Evolutionary conservation across 1,140 invertebrate species (phyloP).

Genomic region (Diplogasteroides magnus): DNA sequence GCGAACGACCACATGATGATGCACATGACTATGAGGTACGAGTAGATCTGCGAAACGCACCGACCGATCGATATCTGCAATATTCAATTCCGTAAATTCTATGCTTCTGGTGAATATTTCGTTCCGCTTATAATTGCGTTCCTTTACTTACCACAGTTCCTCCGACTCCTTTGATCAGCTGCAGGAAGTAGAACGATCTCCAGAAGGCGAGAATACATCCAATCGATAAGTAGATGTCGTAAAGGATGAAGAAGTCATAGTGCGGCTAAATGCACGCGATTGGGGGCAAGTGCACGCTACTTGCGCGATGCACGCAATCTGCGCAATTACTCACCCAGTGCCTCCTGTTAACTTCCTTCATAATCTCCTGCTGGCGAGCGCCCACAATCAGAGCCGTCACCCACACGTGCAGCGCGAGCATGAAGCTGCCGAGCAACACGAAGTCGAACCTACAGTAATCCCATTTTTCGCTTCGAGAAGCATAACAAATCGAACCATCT

Average conservation of each 20-base stretch:
- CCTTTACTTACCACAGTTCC: slow-evolving; percentile 35
- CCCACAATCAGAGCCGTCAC: neutral
- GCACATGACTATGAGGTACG: slow-evolving; percentile 38
- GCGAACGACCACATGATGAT: slow-evolving; percentile 36
- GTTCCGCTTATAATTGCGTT: too few relatives aligned
- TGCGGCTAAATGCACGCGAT: neutral
- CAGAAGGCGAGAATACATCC: slow-evolving; percentile 33
- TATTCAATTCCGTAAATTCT: too few relatives aligned
- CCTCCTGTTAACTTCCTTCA: neutral
- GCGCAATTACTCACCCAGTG: neutral
- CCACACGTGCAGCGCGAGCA: slow-evolving; percentile 15
- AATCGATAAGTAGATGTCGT: slow-evolving; percentile 33
- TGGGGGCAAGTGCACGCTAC: slow-evolving; percentile 12
- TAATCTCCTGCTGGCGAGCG: neutral
- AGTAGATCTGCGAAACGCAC: slow-evolving; percentile 33
- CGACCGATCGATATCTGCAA: slow-evolving; percentile 44
- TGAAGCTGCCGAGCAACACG: slow-evolving; percentile 21
- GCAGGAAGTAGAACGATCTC: slow-evolving; percentile 35
- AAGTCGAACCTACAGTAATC: slow-evolving; percentile 13
- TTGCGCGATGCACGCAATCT: slow-evolving; percentile 5
- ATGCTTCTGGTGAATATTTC: neutral
- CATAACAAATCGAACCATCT: slow-evolving; percentile 33
- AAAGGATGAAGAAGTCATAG: slow-evolving; percentile 26
- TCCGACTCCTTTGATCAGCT: slow-evolving; percentile 35
- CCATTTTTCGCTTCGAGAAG: neutral